Evolutionary conservation across 2,797 vertebrate genomes (phyloP).

Genomic region (Vespertilio murinus): DNA sequence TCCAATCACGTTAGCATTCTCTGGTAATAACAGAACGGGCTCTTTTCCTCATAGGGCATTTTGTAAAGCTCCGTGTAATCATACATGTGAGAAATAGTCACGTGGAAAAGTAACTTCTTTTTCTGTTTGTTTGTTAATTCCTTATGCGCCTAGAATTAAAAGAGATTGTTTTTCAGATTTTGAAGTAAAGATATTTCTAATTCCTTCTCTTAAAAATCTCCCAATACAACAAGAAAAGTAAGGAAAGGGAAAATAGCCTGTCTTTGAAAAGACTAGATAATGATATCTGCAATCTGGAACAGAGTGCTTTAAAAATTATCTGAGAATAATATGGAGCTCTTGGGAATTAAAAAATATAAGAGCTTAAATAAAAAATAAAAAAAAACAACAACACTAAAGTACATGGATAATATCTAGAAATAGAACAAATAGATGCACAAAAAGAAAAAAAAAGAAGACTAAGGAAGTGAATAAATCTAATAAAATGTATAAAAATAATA

Average conservation of each 20-base stretch:
- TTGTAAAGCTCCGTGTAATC: neutral
- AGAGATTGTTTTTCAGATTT: neutral
- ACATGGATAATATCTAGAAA: neutral
- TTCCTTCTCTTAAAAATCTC: neutral
- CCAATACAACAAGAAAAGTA: neutral
- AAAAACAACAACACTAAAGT: neutral
- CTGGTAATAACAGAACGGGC: neutral
- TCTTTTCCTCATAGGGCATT: neutral
- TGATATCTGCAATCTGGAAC: neutral
- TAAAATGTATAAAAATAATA: neutral
- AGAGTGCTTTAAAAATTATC: neutral
- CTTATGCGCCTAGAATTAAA: neutral
- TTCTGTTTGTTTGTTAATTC: too few species aligned
- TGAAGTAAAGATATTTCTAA: neutral
- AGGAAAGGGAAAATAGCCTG: neutral
- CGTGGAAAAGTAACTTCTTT: neutral
- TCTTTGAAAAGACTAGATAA: neutral
- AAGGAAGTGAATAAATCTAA: neutral
- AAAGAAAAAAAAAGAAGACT: neutral
- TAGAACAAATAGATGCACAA: neutral
- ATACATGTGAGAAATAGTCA: neutral
- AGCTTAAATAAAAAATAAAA: neutral
- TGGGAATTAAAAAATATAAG: constrained; percentile 39
- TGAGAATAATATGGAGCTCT: neutral
- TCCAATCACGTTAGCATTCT: neutral